Evolutionary conservation across 2,888 invertebrate species (phyloP), one percentile per base, ranked within the genome.

Genomic region (Eubasilissa splendida): DNA sequence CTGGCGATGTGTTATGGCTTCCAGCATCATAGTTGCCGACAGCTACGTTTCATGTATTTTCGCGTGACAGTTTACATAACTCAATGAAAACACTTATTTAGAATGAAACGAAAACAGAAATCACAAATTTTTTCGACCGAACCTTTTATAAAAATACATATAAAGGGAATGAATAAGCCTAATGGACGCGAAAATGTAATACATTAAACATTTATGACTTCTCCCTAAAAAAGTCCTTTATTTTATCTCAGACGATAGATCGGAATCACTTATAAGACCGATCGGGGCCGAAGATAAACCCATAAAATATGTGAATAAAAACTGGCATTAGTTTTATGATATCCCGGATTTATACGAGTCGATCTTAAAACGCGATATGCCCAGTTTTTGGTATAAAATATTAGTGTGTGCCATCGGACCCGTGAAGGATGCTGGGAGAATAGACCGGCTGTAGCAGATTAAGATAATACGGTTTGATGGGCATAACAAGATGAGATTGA

Each of bases 401-500:
- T 71, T n/a, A 22, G 31, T 54, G 11, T 53, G 54, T 42, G 42
- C 42, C 54, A 52, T 7, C 14, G n/a, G 11, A 68, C 68, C 2
- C 63, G 63, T 42, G 63, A 33, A 63, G 56, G 71, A 56, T 71
- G 71, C 53, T 22, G 71, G 53, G 31, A 10, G 68, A 31, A 71
- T 31, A 22, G 71, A 14, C 63, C 50, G 65, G 74, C 66, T 74
- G 74, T 66, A 66, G 73, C 52, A 79, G 74, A 79, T 79, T 79
- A 74, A 79, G 79, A 79, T 79, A 79, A 65, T 74, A 74, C 79
- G 79, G 54, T 66, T 70, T 58, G 79, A 79, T 79, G 79, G 66
- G 50, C 74, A 33, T 42, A 52, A 50, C 56, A 53, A 74, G 73
- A 73, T 78, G 71, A 74, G 63, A 73, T 78, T 63, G 63, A 78